Percentiles rank a stretch among this genome's conserved stretches.
Evolutionary conservation across 2,113 vertebrate species (phyloP).

Genomic region (Cnemophilus loriae): DNA sequence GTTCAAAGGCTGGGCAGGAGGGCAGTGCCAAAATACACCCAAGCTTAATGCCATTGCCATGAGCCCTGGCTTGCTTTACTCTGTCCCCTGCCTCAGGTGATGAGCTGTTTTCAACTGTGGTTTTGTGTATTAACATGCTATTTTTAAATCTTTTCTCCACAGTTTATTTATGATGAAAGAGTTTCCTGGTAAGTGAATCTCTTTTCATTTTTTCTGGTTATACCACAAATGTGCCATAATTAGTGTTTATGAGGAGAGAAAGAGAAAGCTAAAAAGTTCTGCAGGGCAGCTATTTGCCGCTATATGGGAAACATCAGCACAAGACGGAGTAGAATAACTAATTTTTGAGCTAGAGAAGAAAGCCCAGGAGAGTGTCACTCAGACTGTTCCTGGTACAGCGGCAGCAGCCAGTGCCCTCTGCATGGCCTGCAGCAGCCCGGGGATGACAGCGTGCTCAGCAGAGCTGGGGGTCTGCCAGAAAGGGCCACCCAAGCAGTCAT

Average conservation of each 20-base stretch:
- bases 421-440: background rate
- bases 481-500: background rate
- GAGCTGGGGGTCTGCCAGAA: background rate
- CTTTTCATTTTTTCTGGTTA: background rate
- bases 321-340: background rate
- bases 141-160: constrained; percentile 43
- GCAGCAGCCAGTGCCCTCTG: background rate
- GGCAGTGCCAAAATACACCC: background rate
- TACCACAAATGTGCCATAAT: background rate
- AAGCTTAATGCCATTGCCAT: background rate
- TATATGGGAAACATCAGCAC: background rate
- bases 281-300: background rate
- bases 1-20: background rate
- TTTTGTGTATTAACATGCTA: constrained; percentile 32
- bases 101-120: background rate
- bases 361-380: fast-evolving
- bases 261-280: background rate
- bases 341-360: background rate
- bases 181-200: constrained; percentile 87
- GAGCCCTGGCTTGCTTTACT: background rate
- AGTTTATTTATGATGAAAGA: constrained; percentile 98
- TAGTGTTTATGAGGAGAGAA: background rate
- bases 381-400: fast-evolving
- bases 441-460: background rate
- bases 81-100: background rate